These are phyloP conservation scores for Ptiloglossa arizonensis DNA, from an alignment of 1,140 invertebrate genomes.

Conservation along the genomic window DNA sequence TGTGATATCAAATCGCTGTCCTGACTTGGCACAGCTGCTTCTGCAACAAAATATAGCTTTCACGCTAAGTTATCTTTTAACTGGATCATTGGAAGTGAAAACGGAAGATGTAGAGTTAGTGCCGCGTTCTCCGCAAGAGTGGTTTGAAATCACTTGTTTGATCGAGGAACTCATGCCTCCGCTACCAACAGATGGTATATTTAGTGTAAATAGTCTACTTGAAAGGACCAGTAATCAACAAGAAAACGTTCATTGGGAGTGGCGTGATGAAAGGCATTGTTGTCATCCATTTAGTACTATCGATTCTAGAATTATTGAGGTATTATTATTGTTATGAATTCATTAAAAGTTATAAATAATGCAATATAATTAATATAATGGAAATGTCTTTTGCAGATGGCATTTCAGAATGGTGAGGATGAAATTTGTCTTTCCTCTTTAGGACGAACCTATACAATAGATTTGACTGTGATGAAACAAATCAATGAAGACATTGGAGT, in stretches of 20 bases:
- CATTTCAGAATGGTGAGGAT: slow-evolving; percentile 95
- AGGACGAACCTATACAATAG: slow-evolving; percentile 96
- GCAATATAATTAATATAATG: neutral
- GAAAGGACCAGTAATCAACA: slow-evolving; percentile 88
- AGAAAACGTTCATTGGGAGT: slow-evolving; percentile 96
- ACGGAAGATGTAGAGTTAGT: slow-evolving; percentile 90
- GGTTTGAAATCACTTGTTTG: slow-evolving; percentile 97
- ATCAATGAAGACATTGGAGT: slow-evolving; percentile 99
- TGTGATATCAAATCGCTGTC: slow-evolving; percentile 96
- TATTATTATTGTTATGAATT: slow-evolving; percentile 63
- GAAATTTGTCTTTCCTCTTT: slow-evolving; percentile 95
- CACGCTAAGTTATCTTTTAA: slow-evolving; percentile 94
- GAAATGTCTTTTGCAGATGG: slow-evolving; percentile 85
- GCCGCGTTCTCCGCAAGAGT: slow-evolving; percentile 94
- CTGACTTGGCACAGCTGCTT: slow-evolving; percentile 94
- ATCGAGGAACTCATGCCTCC: slow-evolving; percentile 98
- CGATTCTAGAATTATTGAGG: slow-evolving; percentile 92
- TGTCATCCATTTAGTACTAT: slow-evolving; percentile 89
- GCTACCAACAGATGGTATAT: slow-evolving; percentile 96
- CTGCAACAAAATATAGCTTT: slow-evolving; percentile 97
- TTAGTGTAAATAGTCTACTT: slow-evolving; percentile 93
- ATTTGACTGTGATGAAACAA: slow-evolving; percentile 98
- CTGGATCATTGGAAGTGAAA: slow-evolving; percentile 88
- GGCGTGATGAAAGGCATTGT: slow-evolving; percentile 92
- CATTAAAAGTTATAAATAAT: neutral